Evolutionary conservation across 2,888 invertebrate genomes (phyloP).

Genomic region (Liopterus haemorrhoidalis): DNA sequence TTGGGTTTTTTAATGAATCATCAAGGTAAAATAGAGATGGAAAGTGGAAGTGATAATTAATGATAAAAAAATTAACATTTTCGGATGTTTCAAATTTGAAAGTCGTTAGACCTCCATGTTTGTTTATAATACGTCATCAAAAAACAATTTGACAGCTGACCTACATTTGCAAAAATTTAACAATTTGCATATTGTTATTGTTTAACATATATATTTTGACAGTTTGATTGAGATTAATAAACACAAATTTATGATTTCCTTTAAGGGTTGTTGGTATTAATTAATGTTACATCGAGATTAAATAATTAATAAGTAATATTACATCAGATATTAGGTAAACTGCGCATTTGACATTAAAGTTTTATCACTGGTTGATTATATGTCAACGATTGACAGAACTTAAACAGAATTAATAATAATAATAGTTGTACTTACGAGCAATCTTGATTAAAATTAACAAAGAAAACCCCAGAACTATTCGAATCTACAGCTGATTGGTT

Average conservation of each 20-base stretch:
- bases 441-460: slow-evolving; percentile 97
- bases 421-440: slow-evolving; percentile 98
- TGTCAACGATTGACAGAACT: too few species aligned
- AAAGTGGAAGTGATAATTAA: not conserved
- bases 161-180: slow-evolving; percentile 19
- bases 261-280: too few species aligned
- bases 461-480: slow-evolving; percentile 73
- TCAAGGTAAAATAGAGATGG: too few species aligned
- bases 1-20: too few species aligned
- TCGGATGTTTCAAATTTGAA: slow-evolving; percentile 13
- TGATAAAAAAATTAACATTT: not conserved
- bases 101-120: slow-evolving; percentile 21
- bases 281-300: too few species aligned
- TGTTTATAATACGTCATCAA: slow-evolving; percentile 23
- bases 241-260: too few species aligned
- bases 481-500: slow-evolving; percentile 68
- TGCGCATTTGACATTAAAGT: too few species aligned
- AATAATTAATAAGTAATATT: too few species aligned
- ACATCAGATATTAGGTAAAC: too few species aligned
- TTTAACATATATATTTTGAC: slow-evolving; percentile 3
- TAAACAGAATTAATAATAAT: too few species aligned
- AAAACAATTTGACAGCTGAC: slow-evolving; percentile 21
- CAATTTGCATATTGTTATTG: not conserved
- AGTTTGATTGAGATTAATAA: too few species aligned
- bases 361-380: too few species aligned